Percentiles rank a stretch among this genome's conserved stretches.
Conservation (phyloP, 2,797 vertebrate species). For the Fistularia commersonii region DNA sequence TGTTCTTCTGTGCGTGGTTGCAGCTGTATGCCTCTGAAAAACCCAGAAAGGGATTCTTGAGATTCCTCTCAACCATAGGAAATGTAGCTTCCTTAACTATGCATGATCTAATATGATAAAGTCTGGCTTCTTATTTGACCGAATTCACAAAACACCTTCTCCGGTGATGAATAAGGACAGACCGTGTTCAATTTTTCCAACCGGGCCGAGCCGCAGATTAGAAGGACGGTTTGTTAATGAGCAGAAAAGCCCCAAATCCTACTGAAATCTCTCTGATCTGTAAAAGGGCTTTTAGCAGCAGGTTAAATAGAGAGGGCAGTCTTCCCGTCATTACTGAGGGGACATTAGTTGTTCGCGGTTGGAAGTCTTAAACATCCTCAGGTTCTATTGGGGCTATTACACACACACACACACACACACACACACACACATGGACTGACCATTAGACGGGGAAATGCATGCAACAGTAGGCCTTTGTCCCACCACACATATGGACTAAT, state of each 20-base stretch:
- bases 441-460: too few species aligned
- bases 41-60: too few species aligned
- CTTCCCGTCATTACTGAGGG: conserved; percentile 57
- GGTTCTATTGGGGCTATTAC: conserved; percentile 43
- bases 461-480: conserved; percentile 21
- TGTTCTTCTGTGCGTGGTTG: too few species aligned
- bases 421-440: too few species aligned
- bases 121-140: too few species aligned
- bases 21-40: too few species aligned
- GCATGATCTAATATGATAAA: too few species aligned
- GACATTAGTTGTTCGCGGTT: conserved; percentile 46
- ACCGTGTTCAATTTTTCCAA: conserved; percentile 10
- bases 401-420: too few species aligned
- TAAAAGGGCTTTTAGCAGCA: conserved; percentile 55
- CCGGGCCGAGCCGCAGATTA: conserved; percentile 8
- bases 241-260: conserved; percentile 27
- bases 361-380: conserved; percentile 9
- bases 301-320: conserved; percentile 55
- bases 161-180: conserved; percentile 14
- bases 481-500: conserved; percentile 29
- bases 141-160: too few species aligned
- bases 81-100: too few species aligned
- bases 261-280: conserved; percentile 50
- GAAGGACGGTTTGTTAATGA: conserved; percentile 28
- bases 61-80: too few species aligned